Base-by-base conservation (phyloP, 2,888 invertebrate species). In the Boloria selene region DNA sequence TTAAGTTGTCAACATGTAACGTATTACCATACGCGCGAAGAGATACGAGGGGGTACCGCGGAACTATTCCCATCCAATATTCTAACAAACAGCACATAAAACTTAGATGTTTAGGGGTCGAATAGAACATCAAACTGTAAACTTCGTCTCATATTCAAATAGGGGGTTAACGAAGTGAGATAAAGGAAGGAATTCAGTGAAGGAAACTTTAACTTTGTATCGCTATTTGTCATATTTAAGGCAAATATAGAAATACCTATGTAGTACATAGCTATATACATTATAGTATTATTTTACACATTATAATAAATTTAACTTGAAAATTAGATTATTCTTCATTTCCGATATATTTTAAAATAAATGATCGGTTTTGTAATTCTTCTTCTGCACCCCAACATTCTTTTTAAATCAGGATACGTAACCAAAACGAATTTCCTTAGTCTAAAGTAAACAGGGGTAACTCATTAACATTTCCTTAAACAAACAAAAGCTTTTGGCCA, bases 61-160 rank as follows among this genome's bases (percentile, higher is more conserved):
- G 68, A 75, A 74, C 73, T 74, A 73, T 72, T 78, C 75, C 70
- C 77, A 78, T 85, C 83, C 83, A 84, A 83, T 81, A 71, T 70
- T 72, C 71, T 68, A 71, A 71, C 72, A 73, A 75, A 75, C 72
- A 82, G 77, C 77, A 77, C 78, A 79, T 77, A 80, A 84, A 88
- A 87, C 84, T 86, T 82, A 78, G 87, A 90, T 84, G 87, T 87
- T 84, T 75, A 70, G 74, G 83, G 88, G 88, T 80, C 76, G 77
- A 61, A 67, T 78, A 72, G 79, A 82, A 78, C 82, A 80, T 80
- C 78, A 80, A 85, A 83, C 83, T 84, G 84, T 82, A 79, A 85
- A 84, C 85, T 82, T 81, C 77, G 82, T 87, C 87, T 89, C 87
- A 88, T 90, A 91, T 91, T 91, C 90, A 91, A 91, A 91, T 91